Evolutionary conservation across 2,797 vertebrate species (phyloP).

Genomic region (Gallinago stenura): DNA sequence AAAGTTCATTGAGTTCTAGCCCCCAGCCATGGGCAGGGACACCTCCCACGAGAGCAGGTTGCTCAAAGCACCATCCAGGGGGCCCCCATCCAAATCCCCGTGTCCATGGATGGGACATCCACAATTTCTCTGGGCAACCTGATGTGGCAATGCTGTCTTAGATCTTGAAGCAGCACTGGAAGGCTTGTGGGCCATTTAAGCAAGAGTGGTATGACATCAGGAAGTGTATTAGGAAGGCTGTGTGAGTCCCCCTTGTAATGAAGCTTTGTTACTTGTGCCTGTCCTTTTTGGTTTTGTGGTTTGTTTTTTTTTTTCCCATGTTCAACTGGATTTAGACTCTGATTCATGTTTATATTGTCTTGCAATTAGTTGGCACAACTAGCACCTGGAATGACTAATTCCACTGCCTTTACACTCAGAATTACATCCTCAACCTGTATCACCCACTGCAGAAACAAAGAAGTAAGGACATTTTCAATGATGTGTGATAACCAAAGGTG

Average conservation of each 20-base stretch:
- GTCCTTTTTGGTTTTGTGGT: neutral
- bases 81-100: too few relatives aligned
- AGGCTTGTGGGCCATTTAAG: neutral
- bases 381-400: neutral
- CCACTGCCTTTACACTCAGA: neutral
- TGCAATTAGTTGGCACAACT: neutral
- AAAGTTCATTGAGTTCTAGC: too few relatives aligned
- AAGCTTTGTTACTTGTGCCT: neutral
- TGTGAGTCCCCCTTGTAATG: too few relatives aligned
- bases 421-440: neutral
- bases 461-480: neutral
- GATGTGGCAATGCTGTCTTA: neutral
- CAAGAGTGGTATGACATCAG: rapidly evolving
- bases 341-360: rapidly evolving
- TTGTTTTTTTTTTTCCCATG: neutral
- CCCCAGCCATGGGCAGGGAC: too few relatives aligned
- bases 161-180: neutral
- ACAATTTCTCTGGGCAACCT: too few relatives aligned
- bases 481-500: neutral
- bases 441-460: neutral
- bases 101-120: too few relatives aligned
- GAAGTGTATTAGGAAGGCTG: neutral
- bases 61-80: too few relatives aligned
- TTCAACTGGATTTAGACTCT: neutral
- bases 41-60: too few relatives aligned